A percentile compares a stretch with the other conserved stretches of the same genome.
Evolutionary conservation across 2,888 invertebrate species (phyloP).

Genomic region (Calliphora vomitoria): DNA sequence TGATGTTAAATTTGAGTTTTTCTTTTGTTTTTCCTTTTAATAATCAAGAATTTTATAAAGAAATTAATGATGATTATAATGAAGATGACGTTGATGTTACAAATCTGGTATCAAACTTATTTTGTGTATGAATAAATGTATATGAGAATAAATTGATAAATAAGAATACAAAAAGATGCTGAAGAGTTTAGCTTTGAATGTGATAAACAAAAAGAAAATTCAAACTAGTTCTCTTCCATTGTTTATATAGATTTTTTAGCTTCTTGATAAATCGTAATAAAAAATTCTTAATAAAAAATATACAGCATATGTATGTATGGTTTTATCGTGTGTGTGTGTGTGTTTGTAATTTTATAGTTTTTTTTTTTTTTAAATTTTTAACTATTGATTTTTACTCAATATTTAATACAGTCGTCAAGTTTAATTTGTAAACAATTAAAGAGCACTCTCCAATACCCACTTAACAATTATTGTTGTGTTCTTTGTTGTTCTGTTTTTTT

Average conservation of each 20-base stretch:
- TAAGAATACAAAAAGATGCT: neutral
- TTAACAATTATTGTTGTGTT: conserved; percentile 58
- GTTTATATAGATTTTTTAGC: conserved; percentile 21
- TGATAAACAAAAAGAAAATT: neutral
- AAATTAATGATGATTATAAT: conserved; percentile 21
- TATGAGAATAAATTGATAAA: conserved; percentile 9
- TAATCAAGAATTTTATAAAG: conserved; percentile 53
- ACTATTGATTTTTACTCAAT: conserved; percentile 56
- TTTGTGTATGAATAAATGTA: neutral
- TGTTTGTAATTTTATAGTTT: conserved; percentile 23
- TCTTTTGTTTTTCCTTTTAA: conserved; percentile 40
- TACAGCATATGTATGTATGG: conserved; percentile 48
- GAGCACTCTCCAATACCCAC: conserved; percentile 39
- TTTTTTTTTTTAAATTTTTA: conserved; percentile 17
- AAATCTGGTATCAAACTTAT: conserved; percentile 7
- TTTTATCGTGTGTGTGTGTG: conserved; percentile 38
- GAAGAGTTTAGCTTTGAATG: conserved; percentile 29
- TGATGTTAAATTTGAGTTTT: conserved; percentile 65
- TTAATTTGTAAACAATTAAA: conserved; percentile 53
- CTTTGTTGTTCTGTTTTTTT: conserved; percentile 1
- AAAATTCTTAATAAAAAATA: conserved; percentile 64
- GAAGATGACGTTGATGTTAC: conserved; percentile 20
- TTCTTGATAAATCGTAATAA: conserved; percentile 50
- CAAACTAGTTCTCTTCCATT: conserved; percentile 26
- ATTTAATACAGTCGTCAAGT: conserved; percentile 34